Conservation (phyloP, 2,797 vertebrate genomes). For the Rhodeus uyekii region DNA sequence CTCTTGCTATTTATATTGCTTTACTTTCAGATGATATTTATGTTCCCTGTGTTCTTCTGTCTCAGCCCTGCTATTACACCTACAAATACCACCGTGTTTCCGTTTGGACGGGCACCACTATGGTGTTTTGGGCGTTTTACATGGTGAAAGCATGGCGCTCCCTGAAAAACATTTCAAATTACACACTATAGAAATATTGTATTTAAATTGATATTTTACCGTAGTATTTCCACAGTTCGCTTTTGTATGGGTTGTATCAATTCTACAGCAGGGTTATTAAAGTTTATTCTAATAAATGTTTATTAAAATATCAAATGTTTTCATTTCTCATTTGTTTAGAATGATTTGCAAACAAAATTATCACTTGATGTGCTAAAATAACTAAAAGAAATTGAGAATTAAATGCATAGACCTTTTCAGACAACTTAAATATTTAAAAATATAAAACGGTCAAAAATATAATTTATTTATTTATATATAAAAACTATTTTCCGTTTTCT, state of each 20-base stretch:
- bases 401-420: too few relatives aligned
- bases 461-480: not conserved
- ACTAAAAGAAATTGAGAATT: not conserved
- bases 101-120: not conserved
- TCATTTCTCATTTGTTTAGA: not conserved
- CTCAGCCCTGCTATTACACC: not conserved
- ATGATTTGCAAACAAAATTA: too few relatives aligned
- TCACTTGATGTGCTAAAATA: not conserved
- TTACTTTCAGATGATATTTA: not conserved
- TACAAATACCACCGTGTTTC: not conserved
- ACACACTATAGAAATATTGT: not conserved
- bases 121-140: not conserved
- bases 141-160: not conserved
- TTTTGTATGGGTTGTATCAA: not conserved
- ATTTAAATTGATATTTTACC: not conserved
- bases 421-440: too few relatives aligned
- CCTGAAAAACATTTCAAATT: not conserved
- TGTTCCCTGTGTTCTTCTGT: not conserved
- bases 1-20: not conserved
- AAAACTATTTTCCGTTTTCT: not conserved
- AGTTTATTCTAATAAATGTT: not conserved
- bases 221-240: not conserved
- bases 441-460: too few relatives aligned
- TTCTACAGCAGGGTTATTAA: not conserved
- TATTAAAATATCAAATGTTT: not conserved